Conservation (phyloP, 2,888 invertebrate species). For the Spodoptera picta region DNA sequence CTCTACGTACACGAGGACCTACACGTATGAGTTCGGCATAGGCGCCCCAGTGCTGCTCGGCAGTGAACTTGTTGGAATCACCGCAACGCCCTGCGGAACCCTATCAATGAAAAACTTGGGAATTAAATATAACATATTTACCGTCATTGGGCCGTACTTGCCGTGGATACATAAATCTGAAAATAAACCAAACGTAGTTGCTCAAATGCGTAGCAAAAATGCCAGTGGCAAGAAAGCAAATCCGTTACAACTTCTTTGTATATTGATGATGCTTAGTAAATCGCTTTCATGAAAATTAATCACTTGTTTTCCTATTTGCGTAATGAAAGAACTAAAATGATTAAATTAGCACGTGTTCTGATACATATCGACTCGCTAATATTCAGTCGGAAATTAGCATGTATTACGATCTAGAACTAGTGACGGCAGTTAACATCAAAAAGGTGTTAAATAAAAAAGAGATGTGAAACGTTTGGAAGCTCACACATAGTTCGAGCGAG, state of each 20-base stretch:
- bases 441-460: constrained; percentile 34
- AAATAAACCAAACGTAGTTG: constrained; percentile 8
- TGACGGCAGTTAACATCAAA: constrained; percentile 19
- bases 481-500: constrained; percentile 28
- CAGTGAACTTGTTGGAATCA: constrained; percentile 67
- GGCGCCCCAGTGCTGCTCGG: constrained; percentile 73
- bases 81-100: constrained; percentile 66
- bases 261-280: constrained; percentile 59
- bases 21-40: constrained; percentile 68
- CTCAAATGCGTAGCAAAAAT: constrained; percentile 15
- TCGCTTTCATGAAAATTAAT: constrained; percentile 46
- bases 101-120: constrained; percentile 52
- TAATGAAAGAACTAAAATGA: constrained; percentile 16
- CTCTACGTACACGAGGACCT: constrained; percentile 48
- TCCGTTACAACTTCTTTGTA: constrained; percentile 35
- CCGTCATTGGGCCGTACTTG: constrained; percentile 72
- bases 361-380: constrained; percentile 59
- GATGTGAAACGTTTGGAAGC: constrained; percentile 13
- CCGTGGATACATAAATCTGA: constrained; percentile 72
- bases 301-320: constrained; percentile 34
- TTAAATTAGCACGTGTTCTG: constrained; percentile 39
- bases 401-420: constrained; percentile 46
- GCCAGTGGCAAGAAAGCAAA: constrained; percentile 6
- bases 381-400: constrained; percentile 70
- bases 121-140: constrained; percentile 73